These are phyloP conservation scores for Balanococcus diminutus DNA, from an alignment of 2,888 invertebrate species.

Conservation along the genomic window DNA sequence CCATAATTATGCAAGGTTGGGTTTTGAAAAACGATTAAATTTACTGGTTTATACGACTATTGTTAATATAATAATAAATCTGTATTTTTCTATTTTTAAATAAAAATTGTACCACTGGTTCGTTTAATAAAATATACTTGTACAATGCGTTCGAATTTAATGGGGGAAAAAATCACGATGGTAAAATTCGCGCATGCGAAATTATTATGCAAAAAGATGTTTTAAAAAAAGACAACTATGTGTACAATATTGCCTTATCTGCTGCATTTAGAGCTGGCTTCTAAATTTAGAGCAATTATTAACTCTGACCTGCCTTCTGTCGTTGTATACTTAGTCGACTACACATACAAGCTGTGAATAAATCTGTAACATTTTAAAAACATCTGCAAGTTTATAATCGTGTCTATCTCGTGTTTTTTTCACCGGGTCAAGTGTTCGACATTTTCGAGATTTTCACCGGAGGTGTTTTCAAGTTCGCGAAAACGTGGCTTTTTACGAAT, in stretches of 20 bases:
- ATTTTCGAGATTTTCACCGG: background rate
- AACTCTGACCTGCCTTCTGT: constrained; percentile 54
- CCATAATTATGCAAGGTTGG: constrained; percentile 4
- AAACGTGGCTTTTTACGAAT: background rate
- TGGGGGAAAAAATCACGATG: background rate
- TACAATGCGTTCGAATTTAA: background rate
- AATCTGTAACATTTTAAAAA: constrained; percentile 46
- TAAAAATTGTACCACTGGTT: background rate
- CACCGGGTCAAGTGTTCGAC: constrained; percentile 28
- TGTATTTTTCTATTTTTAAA: constrained; percentile 21
- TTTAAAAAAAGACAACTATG: constrained; percentile 43
- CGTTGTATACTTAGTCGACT: constrained; percentile 50
- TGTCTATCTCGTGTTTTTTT: constrained; percentile 20
- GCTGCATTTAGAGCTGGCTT: constrained; percentile 51
- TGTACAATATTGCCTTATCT: constrained; percentile 48
- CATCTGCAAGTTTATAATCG: constrained; percentile 43
- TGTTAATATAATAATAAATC: background rate
- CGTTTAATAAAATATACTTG: background rate
- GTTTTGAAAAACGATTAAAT: background rate
- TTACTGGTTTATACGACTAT: background rate
- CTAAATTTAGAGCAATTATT: constrained; percentile 55
- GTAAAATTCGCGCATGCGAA: constrained; percentile 30
- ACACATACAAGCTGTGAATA: constrained; percentile 46
- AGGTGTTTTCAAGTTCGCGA: background rate
- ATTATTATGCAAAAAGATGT: constrained; percentile 43